These are phyloP conservation scores for Chaetura pelagica DNA, from an alignment of 2,113 vertebrate genomes.

Conservation along the genomic window DNA sequence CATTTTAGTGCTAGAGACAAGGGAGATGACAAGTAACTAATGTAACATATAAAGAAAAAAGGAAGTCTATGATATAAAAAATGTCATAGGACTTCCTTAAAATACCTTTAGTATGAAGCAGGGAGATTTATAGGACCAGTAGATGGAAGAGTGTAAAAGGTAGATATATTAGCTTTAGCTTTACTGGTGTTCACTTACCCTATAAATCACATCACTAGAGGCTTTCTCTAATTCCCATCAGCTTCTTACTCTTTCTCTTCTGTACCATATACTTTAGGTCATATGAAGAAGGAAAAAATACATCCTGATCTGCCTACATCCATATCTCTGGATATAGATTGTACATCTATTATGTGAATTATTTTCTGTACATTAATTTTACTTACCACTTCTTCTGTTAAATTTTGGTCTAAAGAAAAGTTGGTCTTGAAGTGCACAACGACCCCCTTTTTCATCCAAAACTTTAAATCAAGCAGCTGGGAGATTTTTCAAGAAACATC, in stretches of 20 bases:
- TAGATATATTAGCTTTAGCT: background rate
- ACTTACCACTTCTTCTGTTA: background rate
- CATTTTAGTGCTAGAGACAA: background rate
- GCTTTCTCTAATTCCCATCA: background rate
- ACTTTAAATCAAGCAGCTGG: background rate
- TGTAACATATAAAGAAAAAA: background rate
- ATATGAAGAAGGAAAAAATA: background rate
- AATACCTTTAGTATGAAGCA: background rate
- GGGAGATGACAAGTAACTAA: background rate
- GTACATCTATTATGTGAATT: background rate
- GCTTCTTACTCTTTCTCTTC: background rate
- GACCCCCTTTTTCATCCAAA: background rate
- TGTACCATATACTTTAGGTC: background rate
- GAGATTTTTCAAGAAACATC: background rate
- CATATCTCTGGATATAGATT: background rate
- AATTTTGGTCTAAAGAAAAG: background rate
- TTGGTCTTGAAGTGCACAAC: background rate
- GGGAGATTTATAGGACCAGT: background rate
- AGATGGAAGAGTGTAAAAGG: background rate
- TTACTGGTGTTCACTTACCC: background rate
- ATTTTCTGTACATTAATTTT: background rate
- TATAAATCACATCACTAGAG: background rate
- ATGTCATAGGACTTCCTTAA: background rate
- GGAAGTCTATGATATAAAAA: background rate
- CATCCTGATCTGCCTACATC: background rate